Base-by-base conservation (phyloP, 92 coral and sea anemone genomes). In the Nematostella vectensis region DNA sequence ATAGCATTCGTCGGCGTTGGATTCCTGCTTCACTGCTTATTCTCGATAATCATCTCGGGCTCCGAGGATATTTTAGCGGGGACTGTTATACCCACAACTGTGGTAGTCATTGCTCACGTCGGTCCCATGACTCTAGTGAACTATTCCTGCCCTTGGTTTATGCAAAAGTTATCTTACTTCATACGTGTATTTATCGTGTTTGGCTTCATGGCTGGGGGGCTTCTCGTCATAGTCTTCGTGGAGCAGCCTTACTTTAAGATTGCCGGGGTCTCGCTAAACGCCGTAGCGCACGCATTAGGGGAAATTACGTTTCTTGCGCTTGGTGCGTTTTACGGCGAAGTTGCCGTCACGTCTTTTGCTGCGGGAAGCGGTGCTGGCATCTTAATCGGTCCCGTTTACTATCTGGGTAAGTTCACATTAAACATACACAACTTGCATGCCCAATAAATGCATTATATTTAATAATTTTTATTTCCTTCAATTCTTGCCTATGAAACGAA, bases 311-410 rank as follows among this genome's bases (percentile, higher is more conserved):
- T 85, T 44, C 56, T 85, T 4, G 95, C 88, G 11, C 54, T 85
- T 48, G 74, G 79, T 23, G 78, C 88, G 0, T 85, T 85, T 55
- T 85, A 85, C 54, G 79, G 84, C 1, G 71, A 61, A 28, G 53
- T 74, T 15, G 69, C 88, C 19, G 67, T 76, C 8, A 78, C 95
- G 2, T 65, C 81, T 1, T 85, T 85, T 28, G 83, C 95, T 4
- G 95, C 95, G 11, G 95, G 95, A 0, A 81, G 83, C 19, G 95
- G 95, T 11, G 88, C 83, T 17, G 95, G 95, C 1, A 85, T 85
- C 22, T 50, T 85, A 0, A 31, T 76, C 0, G 95, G 94, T 8
- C 95, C 95, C 11, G 51, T 80, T 11, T 85, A 85, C 43, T 85
- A 75, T 31, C 62, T 81, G 24, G 88, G 95, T 85, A 42, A 18